Conservation (phyloP, 2,888 invertebrate species). For the Ditula angustiorana region DNA sequence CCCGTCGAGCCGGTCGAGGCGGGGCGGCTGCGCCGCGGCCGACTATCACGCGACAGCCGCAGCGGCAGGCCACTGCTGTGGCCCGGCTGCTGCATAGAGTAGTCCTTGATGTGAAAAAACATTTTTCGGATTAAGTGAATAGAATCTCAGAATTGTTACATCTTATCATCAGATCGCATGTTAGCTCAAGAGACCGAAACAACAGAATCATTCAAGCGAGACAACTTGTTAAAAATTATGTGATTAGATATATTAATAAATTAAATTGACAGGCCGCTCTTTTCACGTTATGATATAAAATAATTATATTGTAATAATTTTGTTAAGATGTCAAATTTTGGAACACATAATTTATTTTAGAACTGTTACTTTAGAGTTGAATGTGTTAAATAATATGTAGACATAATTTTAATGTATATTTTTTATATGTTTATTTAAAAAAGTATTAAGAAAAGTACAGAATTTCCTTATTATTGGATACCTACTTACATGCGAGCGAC, state of each 20-base stretch:
- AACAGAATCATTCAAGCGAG: constrained; percentile 45
- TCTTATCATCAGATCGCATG: constrained; percentile 30
- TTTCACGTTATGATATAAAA: constrained; percentile 30
- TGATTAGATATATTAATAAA: constrained; percentile 26
- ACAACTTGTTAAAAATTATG: constrained; percentile 7
- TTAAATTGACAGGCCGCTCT: constrained; percentile 35
- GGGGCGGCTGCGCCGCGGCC: not conserved
- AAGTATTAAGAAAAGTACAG: constrained; percentile 72
- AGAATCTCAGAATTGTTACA: constrained; percentile 69
- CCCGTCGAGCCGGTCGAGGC: no score
- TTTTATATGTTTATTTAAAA: constrained; percentile 80
- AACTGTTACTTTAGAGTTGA: constrained; percentile 74
- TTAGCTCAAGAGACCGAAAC: constrained; percentile 26
- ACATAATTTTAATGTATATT: constrained; percentile 79
- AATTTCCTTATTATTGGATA: constrained; percentile 57
- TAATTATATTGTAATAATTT: constrained; percentile 42
- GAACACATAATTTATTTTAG: constrained; percentile 59
- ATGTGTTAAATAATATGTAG: constrained; percentile 77
- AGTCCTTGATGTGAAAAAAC: not conserved
- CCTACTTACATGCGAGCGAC: constrained; percentile 53
- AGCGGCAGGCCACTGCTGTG: not conserved
- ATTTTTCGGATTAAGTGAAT: constrained; percentile 45
- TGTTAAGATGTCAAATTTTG: constrained; percentile 49
- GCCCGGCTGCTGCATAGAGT: not conserved
- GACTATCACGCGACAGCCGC: not conserved